A percentile compares a stretch with the other conserved stretches of the same genome.
Conservation (phyloP, 2,113 vertebrate species). For the Pogonocichla stellata region DNA sequence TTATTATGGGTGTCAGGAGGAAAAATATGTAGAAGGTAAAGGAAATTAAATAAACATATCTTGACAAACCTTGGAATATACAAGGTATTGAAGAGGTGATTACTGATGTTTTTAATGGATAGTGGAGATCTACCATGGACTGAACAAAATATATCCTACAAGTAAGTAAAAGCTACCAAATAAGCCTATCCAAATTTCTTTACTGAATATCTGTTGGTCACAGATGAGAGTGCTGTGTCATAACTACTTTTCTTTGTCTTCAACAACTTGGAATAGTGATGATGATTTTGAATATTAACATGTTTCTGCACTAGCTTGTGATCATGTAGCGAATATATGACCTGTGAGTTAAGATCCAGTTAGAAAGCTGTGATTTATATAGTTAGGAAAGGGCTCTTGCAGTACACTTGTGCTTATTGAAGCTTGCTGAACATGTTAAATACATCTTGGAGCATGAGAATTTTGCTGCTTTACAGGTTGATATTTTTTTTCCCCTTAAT, state of each 20-base stretch:
- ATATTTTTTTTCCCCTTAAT: background rate
- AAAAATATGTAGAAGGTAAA: background rate
- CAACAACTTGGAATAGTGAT: background rate
- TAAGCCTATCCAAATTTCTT: background rate
- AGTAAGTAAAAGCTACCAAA: background rate
- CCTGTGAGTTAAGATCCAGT: background rate
- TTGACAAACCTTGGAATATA: background rate
- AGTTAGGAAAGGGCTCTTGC: background rate
- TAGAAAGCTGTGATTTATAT: background rate
- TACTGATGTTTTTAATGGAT: background rate
- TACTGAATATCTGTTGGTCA: background rate
- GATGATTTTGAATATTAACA: background rate
- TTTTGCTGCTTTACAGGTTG: background rate
- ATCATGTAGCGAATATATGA: background rate
- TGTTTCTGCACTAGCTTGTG: background rate
- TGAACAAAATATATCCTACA: background rate
- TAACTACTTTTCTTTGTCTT: background rate
- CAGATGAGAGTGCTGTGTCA: background rate
- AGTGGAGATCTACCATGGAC: background rate
- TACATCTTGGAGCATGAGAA: background rate
- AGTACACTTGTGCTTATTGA: background rate
- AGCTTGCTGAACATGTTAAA: background rate
- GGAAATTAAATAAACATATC: background rate
- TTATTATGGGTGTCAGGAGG: background rate
- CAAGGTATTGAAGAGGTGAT: background rate